These are phyloP conservation scores for Cyprinodon brontotheroides DNA, from an alignment of 2,113 vertebrate species.

Conservation along the genomic window DNA sequence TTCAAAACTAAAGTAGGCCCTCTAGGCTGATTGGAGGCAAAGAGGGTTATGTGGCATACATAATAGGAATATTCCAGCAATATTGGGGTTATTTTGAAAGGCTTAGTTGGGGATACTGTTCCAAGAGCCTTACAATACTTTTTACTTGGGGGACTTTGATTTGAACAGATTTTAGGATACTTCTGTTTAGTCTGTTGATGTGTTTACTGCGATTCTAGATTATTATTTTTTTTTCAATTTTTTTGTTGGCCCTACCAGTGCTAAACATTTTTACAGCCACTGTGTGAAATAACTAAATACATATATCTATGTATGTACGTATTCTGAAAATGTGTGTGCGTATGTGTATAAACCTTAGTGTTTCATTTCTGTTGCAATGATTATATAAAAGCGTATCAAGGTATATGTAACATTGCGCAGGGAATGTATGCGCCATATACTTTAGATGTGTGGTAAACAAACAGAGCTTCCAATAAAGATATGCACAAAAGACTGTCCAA, in stretches of 20 bases:
- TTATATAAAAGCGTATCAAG: conserved; percentile 39
- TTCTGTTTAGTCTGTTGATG: background rate
- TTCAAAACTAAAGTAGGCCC: conserved; percentile 67
- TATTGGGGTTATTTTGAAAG: conserved; percentile 76
- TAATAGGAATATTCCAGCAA: conserved; percentile 72
- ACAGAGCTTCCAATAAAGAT: conserved; percentile 42
- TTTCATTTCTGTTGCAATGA: conserved; percentile 47
- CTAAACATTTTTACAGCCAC: conserved; percentile 17
- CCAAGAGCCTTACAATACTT: conserved; percentile 21
- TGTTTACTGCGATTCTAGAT: background rate
- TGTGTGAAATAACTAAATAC: conserved; percentile 5
- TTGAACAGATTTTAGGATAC: background rate
- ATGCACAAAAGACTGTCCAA: conserved; percentile 67
- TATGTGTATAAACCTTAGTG: conserved; percentile 26
- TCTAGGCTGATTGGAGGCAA: conserved; percentile 73
- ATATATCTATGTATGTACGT: no score
- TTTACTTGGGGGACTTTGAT: conserved; percentile 16
- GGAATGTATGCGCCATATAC: conserved; percentile 37
- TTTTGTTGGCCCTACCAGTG: background rate
- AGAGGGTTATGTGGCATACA: conserved; percentile 66
- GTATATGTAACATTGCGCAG: conserved; percentile 26
- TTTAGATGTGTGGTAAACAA: conserved; percentile 66
- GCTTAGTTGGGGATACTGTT: conserved; percentile 44
- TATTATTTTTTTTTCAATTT: background rate
- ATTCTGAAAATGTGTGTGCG: no score